These are phyloP conservation scores for Aplysina aerophoba DNA, from an alignment of 37 sponge, comb jelly and placozoan genomes.

Conservation along the genomic window DNA sequence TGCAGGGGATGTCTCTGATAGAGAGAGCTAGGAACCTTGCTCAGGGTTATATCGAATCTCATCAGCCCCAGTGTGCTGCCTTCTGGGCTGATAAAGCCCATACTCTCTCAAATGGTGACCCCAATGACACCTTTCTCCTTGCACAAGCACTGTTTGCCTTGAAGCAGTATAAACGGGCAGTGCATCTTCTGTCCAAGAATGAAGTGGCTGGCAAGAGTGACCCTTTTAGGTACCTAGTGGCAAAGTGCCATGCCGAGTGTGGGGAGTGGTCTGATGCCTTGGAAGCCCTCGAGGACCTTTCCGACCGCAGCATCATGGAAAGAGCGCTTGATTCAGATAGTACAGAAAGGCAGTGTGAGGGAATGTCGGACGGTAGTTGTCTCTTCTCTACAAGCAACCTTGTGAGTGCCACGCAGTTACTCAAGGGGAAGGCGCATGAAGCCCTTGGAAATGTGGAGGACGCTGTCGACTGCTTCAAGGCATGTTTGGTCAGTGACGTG, in stretches of 20 bases:
- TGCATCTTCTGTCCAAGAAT: conserved; percentile 39
- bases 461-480: conserved; percentile 49
- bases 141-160: conserved; percentile 42
- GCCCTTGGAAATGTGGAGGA: conserved; percentile 61
- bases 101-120: conserved; percentile 51
- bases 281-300: conserved; percentile 9
- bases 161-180: conserved; percentile 65
- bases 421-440: conserved; percentile 57
- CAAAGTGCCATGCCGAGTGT: conserved; percentile 67
- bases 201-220: conserved; percentile 4
- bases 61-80: conserved; percentile 49
- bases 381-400: conserved; percentile 37
- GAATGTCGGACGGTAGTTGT: neutral
- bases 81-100: conserved; percentile 90
- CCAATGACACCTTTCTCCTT: conserved; percentile 52
- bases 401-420: conserved; percentile 40
- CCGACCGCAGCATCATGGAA: neutral
- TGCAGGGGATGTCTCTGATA: neutral
- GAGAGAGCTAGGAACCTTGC: conserved; percentile 41
- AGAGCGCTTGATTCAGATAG: no score
- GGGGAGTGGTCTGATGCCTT: conserved; percentile 77
- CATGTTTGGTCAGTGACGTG: conserved; percentile 46
- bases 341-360: neutral
- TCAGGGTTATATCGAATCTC: conserved; percentile 47
- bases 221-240: conserved; percentile 65